Conservation (phyloP, 2,888 invertebrate genomes). For the Cosmia pyralina region DNA sequence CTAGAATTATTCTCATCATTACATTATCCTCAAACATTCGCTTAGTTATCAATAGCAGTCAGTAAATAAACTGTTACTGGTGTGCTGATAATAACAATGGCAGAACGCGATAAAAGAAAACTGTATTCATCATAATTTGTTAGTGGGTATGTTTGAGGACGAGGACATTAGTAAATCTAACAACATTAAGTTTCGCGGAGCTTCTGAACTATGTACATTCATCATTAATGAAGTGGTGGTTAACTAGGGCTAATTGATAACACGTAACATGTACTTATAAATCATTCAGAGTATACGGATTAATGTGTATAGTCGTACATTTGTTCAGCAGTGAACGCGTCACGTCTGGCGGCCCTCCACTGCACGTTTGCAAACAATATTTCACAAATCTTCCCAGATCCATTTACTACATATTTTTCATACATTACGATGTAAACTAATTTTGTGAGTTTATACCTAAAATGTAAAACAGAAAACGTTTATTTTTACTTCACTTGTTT, state of each 20-base stretch:
- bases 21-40: conserved; percentile 21
- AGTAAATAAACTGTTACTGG: conserved; percentile 31
- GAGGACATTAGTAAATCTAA: conserved; percentile 35
- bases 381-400: conserved; percentile 64
- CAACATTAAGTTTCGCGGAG: conserved; percentile 24
- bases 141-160: conserved; percentile 19
- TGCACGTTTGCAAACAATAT: conserved; percentile 58
- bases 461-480: conserved; percentile 41
- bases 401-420: conserved; percentile 60
- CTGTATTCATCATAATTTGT: conserved; percentile 17
- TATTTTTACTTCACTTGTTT: conserved; percentile 56
- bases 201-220: conserved; percentile 46
- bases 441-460: conserved; percentile 42
- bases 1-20: neutral
- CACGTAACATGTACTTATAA: conserved; percentile 57
- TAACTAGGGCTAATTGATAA: conserved; percentile 59
- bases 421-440: conserved; percentile 54
- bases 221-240: conserved; percentile 55
- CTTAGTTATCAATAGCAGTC: conserved; percentile 16
- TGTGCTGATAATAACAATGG: conserved; percentile 23
- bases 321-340: conserved; percentile 51
- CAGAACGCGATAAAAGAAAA: conserved; percentile 35
- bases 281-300: conserved; percentile 56
- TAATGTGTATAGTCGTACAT: conserved; percentile 51
- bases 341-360: conserved; percentile 59